Evolutionary conservation across 2,113 vertebrate species (phyloP).

Genomic region (Aptenodytes patagonicus): DNA sequence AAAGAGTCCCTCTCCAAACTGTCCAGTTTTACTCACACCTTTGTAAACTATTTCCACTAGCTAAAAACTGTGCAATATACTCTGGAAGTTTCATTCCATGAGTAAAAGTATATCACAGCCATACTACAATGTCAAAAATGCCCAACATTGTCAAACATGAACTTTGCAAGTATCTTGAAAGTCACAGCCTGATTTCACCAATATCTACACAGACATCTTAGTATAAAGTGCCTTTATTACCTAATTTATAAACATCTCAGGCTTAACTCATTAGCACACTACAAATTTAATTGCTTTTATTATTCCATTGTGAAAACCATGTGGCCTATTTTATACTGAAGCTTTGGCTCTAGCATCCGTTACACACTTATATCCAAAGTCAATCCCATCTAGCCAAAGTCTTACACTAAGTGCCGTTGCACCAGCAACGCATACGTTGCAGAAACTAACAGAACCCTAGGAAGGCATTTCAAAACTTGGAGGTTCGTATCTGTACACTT

Average conservation of each 20-base stretch:
- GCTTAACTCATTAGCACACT: not conserved
- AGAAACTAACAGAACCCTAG: not conserved
- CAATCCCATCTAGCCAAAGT: not conserved
- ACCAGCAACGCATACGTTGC: not conserved
- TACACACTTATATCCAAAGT: not conserved
- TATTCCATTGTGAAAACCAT: not conserved
- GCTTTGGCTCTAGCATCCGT: not conserved
- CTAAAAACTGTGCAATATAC: not conserved
- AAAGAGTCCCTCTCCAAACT: not conserved
- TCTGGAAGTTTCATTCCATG: not conserved
- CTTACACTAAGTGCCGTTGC: not conserved
- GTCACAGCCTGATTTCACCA: not conserved
- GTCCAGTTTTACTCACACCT: not conserved
- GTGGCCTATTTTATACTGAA: not conserved
- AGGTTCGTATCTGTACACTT: not conserved
- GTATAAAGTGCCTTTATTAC: not conserved
- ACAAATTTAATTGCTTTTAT: not conserved
- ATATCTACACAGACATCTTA: not conserved
- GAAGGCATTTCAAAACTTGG: not conserved
- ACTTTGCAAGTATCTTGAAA: not conserved
- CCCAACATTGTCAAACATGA: rapidly evolving
- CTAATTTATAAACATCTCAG: not conserved
- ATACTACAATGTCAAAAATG: not conserved
- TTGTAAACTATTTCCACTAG: not conserved
- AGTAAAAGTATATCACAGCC: not conserved